These are phyloP conservation scores for Palloptera scutellata DNA, from an alignment of 2,888 invertebrate genomes.

Conservation along the genomic window DNA sequence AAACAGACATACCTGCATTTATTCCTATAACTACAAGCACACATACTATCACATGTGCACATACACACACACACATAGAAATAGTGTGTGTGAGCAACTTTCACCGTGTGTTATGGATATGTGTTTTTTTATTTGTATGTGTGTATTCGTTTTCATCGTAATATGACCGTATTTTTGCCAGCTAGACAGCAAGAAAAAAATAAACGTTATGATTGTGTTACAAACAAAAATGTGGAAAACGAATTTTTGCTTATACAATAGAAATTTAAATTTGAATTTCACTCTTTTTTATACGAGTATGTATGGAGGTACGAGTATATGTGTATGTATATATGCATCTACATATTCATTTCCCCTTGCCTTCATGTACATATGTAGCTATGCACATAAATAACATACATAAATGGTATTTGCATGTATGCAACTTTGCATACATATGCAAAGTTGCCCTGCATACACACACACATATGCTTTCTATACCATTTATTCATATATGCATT, in stretches of 20 bases:
- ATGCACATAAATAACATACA: too few species aligned
- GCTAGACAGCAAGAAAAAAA: too few species aligned
- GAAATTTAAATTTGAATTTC: neutral
- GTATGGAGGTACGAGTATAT: neutral
- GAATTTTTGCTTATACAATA: too few species aligned
- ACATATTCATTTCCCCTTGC: constrained; percentile 10
- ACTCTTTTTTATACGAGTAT: neutral
- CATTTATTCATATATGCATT: too few species aligned
- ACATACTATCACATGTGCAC: neutral
- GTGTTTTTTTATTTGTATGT: constrained; percentile 4
- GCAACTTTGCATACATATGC: neutral
- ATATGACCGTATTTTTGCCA: too few species aligned
- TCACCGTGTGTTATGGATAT: neutral
- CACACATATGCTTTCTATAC: too few species aligned
- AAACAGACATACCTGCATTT: too few species aligned
- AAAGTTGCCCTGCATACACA: too few species aligned
- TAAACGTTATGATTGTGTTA: too few species aligned
- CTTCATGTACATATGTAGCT: constrained; percentile 12
- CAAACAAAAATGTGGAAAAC: too few species aligned
- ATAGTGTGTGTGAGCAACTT: neutral
- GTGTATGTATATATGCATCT: neutral
- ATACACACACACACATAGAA: neutral
- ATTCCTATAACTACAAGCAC: too few species aligned
- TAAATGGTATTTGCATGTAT: too few species aligned
- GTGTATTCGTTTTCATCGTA: neutral